Evolutionary conservation across 2,888 invertebrate species (phyloP).

Genomic region (Shargacucullia verbasci): DNA sequence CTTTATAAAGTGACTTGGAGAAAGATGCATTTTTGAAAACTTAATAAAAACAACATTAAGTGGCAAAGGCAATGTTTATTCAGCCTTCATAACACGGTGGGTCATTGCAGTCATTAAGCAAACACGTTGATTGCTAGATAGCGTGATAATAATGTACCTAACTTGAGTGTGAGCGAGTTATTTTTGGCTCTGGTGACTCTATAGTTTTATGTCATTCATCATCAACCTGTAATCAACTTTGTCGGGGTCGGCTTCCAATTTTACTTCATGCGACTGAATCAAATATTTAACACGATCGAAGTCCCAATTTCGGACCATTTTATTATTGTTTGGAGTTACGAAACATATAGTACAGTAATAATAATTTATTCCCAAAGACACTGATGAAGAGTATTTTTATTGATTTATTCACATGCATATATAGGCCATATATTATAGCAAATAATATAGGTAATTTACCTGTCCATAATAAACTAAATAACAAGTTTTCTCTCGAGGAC

Average conservation of each 20-base stretch:
- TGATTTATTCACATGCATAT: too few relatives aligned
- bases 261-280: too few relatives aligned
- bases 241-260: too few relatives aligned
- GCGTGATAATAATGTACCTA: slow-evolving; percentile 33
- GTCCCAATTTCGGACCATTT: too few relatives aligned
- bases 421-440: too few relatives aligned
- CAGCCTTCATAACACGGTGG: slow-evolving; percentile 12
- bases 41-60: not conserved
- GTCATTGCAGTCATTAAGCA: slow-evolving; percentile 33
- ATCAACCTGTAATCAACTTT: too few relatives aligned
- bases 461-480: slow-evolving; percentile 7
- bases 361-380: too few relatives aligned
- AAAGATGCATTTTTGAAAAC: slow-evolving; percentile 9
- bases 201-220: not conserved
- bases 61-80: slow-evolving; percentile 16
- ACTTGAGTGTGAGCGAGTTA: slow-evolving; percentile 14
- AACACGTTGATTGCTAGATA: slow-evolving; percentile 43
- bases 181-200: slow-evolving; percentile 31
- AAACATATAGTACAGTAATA: too few relatives aligned
- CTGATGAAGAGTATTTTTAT: too few relatives aligned
- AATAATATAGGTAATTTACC: too few relatives aligned
- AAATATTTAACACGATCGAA: too few relatives aligned
- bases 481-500: slow-evolving; percentile 4
- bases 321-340: too few relatives aligned
- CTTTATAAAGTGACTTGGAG: slow-evolving; percentile 5